phyloP scores from a whole-genome alignment of 2,113 vertebrate genomes.

The Panthera tigris region DNA sequence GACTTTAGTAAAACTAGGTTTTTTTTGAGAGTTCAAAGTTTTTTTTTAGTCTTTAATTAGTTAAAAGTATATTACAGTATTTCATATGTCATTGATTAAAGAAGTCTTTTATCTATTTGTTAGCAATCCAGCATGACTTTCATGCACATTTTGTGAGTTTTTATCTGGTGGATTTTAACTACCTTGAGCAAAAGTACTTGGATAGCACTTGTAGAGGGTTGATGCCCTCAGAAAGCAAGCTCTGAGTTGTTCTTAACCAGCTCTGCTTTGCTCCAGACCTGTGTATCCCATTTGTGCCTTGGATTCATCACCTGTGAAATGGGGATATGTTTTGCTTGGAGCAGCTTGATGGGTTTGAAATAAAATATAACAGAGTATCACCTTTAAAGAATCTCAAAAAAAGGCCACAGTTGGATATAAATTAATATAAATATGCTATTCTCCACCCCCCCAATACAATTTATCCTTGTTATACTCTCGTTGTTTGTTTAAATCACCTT shows the following conservation, averaged over 20 bases:
- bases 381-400: neutral
- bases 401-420: neutral
- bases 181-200: conserved; percentile 11
- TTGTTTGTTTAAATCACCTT: conserved; percentile 38
- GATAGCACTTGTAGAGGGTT: neutral
- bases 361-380: neutral
- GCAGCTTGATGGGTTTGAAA: neutral
- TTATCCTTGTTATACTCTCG: neutral
- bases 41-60: conserved; percentile 3
- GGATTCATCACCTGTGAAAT: neutral
- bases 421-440: neutral
- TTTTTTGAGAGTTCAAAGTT: conserved; percentile 62
- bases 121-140: neutral
- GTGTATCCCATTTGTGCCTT: neutral
- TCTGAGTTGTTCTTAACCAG: neutral
- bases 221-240: neutral
- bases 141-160: neutral
- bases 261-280: neutral
- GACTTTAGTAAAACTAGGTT: conserved; percentile 44
- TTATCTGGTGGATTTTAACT: conserved; percentile 6
- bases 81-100: neutral
- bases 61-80: neutral
- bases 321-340: neutral
- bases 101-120: neutral
- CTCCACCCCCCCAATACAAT: neutral